Evolutionary conservation across 2,797 vertebrate species (phyloP).

Genomic region (Tiaroga cobitis): DNA sequence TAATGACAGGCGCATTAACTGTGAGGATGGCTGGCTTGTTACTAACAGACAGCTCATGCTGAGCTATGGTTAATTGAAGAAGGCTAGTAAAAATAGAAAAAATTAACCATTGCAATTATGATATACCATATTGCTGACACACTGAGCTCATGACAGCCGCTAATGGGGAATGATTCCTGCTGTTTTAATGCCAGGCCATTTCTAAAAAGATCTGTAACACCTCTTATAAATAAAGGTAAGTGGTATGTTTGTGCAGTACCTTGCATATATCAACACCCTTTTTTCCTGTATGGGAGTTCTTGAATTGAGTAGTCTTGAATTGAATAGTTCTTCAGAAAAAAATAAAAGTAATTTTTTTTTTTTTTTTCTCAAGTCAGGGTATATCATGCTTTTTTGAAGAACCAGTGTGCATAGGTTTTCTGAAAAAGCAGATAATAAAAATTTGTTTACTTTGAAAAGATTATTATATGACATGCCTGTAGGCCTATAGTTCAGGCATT

Average conservation of each 20-base stretch:
- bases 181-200: constrained; percentile 27
- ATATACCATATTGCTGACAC: constrained; percentile 58
- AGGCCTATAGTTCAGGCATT: too few species aligned
- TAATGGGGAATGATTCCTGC: constrained; percentile 59
- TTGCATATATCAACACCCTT: neutral
- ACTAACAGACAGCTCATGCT: constrained; percentile 45
- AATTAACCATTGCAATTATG: constrained; percentile 40
- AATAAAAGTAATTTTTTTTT: too few species aligned
- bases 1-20: constrained; percentile 28
- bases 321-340: neutral
- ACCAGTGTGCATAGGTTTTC: too few species aligned
- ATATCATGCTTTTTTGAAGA: too few species aligned
- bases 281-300: neutral
- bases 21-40: constrained; percentile 41
- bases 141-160: constrained; percentile 51
- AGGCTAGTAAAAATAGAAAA: constrained; percentile 47
- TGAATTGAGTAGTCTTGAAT: too few species aligned
- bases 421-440: too few species aligned
- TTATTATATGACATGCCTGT: too few species aligned
- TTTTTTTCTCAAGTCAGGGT: too few species aligned
- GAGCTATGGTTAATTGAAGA: constrained; percentile 44
- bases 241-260: neutral
- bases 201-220: neutral
- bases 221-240: neutral
- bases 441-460: too few species aligned